A percentile compares a stretch with the other conserved stretches of the same genome.
Evolutionary conservation across 1,140 invertebrate species (phyloP).

Genomic region (Pararge aegeria): DNA sequence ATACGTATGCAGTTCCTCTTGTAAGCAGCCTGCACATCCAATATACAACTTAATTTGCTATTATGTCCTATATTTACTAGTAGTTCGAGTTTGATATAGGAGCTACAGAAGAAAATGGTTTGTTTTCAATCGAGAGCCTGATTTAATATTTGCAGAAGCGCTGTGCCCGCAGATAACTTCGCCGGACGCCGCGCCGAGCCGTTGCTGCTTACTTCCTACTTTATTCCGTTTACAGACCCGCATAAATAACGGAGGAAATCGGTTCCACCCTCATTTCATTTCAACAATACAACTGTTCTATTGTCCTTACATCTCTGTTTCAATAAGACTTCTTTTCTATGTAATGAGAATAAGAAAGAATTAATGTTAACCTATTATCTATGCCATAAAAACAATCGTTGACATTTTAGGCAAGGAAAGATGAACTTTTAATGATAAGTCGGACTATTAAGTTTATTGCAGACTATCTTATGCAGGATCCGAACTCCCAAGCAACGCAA

Average conservation of each 20-base stretch:
- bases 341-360: background rate
- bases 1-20: background rate
- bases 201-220: constrained; percentile 52
- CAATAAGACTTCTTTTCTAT: constrained; percentile 12
- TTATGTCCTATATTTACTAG: background rate
- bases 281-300: constrained; percentile 44
- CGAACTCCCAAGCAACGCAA: too few species aligned
- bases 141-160: constrained; percentile 61
- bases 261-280: constrained; percentile 37
- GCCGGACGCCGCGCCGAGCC: constrained; percentile 34
- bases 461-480: too few species aligned
- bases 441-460: too few species aligned
- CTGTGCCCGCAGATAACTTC: constrained; percentile 65
- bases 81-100: constrained; percentile 30
- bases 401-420: too few species aligned
- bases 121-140: constrained; percentile 31
- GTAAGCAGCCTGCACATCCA: background rate
- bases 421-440: too few species aligned
- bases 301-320: constrained; percentile 38
- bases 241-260: constrained; percentile 59
- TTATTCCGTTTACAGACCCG: constrained; percentile 64
- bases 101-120: constrained; percentile 17
- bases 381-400: background rate
- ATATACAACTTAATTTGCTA: background rate
- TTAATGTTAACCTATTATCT: background rate